Evolutionary conservation across 2,797 vertebrate genomes (phyloP), one percentile per base, ranked within the genome.

Genomic region (Mus spretus): DNA sequence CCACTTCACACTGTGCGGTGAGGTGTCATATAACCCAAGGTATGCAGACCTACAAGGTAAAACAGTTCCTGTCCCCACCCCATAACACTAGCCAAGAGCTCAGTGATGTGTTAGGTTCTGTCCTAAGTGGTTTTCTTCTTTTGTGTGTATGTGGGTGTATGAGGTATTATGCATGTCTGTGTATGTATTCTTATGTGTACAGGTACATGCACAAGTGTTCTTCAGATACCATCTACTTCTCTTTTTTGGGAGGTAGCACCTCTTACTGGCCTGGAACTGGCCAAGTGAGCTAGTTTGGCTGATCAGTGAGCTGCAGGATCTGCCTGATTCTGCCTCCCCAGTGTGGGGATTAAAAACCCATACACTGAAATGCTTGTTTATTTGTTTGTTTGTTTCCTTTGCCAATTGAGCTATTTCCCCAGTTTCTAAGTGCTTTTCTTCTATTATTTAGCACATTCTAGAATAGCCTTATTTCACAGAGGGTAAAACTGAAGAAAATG

Each of bases 401-500:
- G 37, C 37, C 55, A 75, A 34, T 37, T 40, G 70, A 88, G 37
- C 14, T 40, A 55, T 87, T 40, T 40, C n/a, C 26, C 53, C 40
- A 89, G 70, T 11, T 37, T 53, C 53, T 74, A 57, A 55, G 70
- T 59, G 10, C 9, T 8, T 89, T 75, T 44, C 74, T 93, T 93
- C 86, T 75, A 67, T 50, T 83, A 67, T 24, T 65, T 34, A 65
- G 78, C 20, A 80, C 65, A 74, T 95, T 96, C 65, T 65, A 91
- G 50, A 93, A 83, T 5, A 92, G 50, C 26, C 44, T n/a, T 86
- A 65, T 85, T 92, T 95, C 63, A 92, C 34, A 89, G 70, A 93
- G 74, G 55, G 44, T 85, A 61, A 96, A 91, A 90, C 85, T 24
- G 61, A 92, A 82, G 47, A 95, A 90, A 31, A 90, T 70, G 50